These are phyloP conservation scores for Pemphigus obesinymphae DNA, from an alignment of 1,140 invertebrate genomes.

Conservation along the genomic window DNA sequence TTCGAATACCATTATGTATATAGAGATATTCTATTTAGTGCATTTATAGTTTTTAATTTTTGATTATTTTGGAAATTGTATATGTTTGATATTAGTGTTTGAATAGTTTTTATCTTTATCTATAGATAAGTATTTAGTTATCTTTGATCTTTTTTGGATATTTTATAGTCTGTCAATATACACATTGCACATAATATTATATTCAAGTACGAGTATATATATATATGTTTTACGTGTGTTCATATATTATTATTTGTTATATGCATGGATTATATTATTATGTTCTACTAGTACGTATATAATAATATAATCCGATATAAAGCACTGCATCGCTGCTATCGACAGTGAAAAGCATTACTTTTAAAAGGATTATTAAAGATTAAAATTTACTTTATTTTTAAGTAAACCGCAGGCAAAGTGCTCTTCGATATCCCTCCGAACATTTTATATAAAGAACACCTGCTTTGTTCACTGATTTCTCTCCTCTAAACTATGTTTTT, in stretches of 20 bases:
- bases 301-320: not conserved
- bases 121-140: no score
- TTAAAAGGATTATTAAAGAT: not conserved
- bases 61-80: no score
- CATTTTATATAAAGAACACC: not conserved
- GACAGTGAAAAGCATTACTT: not conserved
- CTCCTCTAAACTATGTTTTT: not conserved
- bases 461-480: not conserved
- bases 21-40: no score
- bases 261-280: not conserved
- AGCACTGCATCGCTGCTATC: not conserved
- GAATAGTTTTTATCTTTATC: no score
- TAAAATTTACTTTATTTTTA: not conserved
- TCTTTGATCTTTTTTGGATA: no score
- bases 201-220: not conserved
- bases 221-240: not conserved
- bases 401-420: not conserved
- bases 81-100: no score
- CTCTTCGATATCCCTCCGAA: not conserved
- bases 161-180: no score
- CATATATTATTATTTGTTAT: not conserved
- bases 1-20: no score
- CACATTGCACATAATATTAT: no score
- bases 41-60: no score
- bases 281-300: no score